Base-by-base conservation (phyloP, 2,113 vertebrate species). In the Daphoenositta chrysoptera region DNA sequence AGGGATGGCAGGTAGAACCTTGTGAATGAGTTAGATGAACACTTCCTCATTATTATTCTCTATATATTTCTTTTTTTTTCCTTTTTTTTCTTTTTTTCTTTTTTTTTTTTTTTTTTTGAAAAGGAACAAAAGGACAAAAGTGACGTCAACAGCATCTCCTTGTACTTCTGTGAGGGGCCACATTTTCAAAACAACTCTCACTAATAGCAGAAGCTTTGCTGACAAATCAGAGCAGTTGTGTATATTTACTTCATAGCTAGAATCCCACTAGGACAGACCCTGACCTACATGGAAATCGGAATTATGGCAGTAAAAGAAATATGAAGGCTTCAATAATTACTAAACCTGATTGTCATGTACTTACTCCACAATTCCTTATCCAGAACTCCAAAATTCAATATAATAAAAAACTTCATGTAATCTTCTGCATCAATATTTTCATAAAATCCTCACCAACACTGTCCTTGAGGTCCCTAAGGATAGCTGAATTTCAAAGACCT, bases 1-100 rank as follows among this genome's bases (percentile, higher is more conserved):
- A 97, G 93, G 83, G 88, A 93, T 96, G 85, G 94, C 94, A 97
- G 95, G 94, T 96, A 94, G 94, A 96, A 95, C 93, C 95, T 95
- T 94, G 88, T 96, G 96, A 96, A 96, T 95, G 94, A 96, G 86
- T 82, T 84, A 95, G 90, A 93, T 64, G 90, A 94, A 92, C 76
- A 90, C 21, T 96, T 94, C 81, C 83, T 88, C 83, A 78, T 93
- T 90, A 93, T 89, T 96, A 97, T 93, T 96, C 76, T 78, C 42
- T 57, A 12, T 83, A 40, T 82, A 56, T 89, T 78, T 90, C 23
- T 90, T 37, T 45, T 21, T 10, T 23, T 3, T 10, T 19, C 2
- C 1, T 3, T 2, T 13, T 3, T 44, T 14, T 14, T 5, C 21
- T 17, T 44, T 44, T 44, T 44, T 44, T n/a, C 39, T 12, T 18